Base-by-base conservation (phyloP, 2,888 invertebrate species). In the Cosmia pyralina region DNA sequence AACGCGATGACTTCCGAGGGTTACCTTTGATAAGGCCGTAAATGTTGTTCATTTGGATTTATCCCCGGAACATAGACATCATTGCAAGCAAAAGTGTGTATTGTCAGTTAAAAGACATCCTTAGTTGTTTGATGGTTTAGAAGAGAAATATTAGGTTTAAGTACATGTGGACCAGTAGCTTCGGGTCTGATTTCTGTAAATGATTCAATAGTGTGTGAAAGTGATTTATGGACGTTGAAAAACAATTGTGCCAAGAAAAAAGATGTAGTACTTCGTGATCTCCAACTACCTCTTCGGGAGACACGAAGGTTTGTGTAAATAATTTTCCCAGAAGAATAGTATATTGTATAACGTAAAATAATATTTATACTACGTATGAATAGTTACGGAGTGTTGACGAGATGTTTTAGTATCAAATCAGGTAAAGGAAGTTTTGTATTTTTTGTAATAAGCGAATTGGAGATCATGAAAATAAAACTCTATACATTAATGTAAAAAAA, bases 1-100 rank as follows among this genome's bases (percentile, higher is more conserved):
- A 81, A 96, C 96, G 57, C 95, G 96, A 96, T 96, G 96, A 96
- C 93, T 96, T 90, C 94, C 94, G 92, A 92, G 93, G 82, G 96
- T 96, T 78, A 96, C 95, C 83, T 96, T 96, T 90, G 93, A 95
- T 88, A 93, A 90, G 83, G 90, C 93, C 75, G 94, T 95, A 85
- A 93, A 95, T 88, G 91, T 95, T 81, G 93, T 95, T 89, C 94
- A 94, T 88, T 92, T 95, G 88, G 92, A 94, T 66, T 86, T 89
- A 81, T 92, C 93, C 77, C 91, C 94, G 50, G 91, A 92, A 87
- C 87, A 89, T 74, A 90, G 85, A 90, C 90, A 88, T 78, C 79
- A 89, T 81, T 92, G 89, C 88, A 88, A 90, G 71, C 87, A 88
- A 88, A 90, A 90, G 88, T 92, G 90, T 88, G 74, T 81, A 66